These are phyloP conservation scores for Melolontha melolontha DNA, from an alignment of 2,888 invertebrate genomes.

Conservation along the genomic window DNA sequence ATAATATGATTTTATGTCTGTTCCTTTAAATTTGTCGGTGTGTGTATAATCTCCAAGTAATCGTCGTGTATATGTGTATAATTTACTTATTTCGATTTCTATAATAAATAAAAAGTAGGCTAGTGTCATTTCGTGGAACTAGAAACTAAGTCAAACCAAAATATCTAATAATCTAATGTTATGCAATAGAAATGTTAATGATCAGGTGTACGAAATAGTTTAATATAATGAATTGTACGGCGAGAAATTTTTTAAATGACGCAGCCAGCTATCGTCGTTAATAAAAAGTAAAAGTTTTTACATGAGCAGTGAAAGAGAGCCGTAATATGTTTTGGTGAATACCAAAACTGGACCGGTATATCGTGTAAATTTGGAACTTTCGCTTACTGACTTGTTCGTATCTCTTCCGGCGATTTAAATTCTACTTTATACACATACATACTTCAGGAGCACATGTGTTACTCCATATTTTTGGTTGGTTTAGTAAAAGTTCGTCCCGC, in stretches of 20 bases:
- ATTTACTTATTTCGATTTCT: not conserved
- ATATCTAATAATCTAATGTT: constrained; percentile 12
- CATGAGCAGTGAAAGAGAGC: constrained; percentile 29
- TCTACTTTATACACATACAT: constrained; percentile 25
- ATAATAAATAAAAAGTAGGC: not conserved
- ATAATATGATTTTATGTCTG: too few species aligned
- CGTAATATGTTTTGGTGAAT: constrained; percentile 38
- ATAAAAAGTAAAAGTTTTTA: constrained; percentile 42
- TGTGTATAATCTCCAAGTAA: too few species aligned
- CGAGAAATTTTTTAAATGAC: constrained; percentile 34
- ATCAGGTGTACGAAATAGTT: constrained; percentile 24
- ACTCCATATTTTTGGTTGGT: constrained; percentile 12
- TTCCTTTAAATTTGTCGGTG: too few species aligned
- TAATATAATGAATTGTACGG: not conserved
- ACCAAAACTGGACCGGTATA: constrained; percentile 41
- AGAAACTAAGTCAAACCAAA: constrained; percentile 19
- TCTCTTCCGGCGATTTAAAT: constrained; percentile 40
- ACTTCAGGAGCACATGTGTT: constrained; percentile 17
- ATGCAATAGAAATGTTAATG: constrained; percentile 28
- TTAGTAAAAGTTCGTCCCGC: constrained; percentile 12
- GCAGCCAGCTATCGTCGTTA: constrained; percentile 28
- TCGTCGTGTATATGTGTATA: too few species aligned
- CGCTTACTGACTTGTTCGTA: constrained; percentile 33
- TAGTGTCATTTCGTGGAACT: constrained; percentile 6
- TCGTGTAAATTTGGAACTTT: constrained; percentile 44